Evolutionary conservation across 1,140 invertebrate genomes (phyloP).

Genomic region (Centruroides vittatus): DNA sequence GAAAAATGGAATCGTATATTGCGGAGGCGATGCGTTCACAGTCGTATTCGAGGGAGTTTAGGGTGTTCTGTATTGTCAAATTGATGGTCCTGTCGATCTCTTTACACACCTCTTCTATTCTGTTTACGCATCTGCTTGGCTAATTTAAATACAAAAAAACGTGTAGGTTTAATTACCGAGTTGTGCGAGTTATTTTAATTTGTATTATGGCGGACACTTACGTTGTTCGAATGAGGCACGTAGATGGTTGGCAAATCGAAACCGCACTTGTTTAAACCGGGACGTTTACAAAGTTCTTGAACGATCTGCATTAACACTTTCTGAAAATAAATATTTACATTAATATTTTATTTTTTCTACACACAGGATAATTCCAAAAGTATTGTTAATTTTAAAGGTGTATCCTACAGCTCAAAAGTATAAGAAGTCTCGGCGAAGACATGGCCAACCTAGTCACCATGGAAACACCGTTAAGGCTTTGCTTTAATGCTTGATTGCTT

Average conservation of each 20-base stretch:
- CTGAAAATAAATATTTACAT: slow-evolving; percentile 17
- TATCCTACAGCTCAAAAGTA: too few species aligned
- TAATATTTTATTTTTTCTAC: not conserved
- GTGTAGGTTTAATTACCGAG: too few species aligned
- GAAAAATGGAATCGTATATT: slow-evolving; percentile 31
- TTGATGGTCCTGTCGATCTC: slow-evolving; percentile 45
- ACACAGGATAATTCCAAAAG: not conserved
- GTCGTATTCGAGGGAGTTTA: slow-evolving; percentile 42
- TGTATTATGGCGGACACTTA: not conserved
- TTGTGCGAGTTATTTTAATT: too few species aligned
- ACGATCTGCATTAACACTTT: slow-evolving; percentile 51
- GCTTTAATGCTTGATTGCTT: too few species aligned
- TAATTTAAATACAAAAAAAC: slow-evolving; percentile 9
- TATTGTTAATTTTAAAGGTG: too few species aligned
- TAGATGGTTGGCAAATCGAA: slow-evolving; percentile 50
- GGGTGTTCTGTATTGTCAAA: slow-evolving; percentile 42
- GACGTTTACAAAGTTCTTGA: slow-evolving; percentile 45
- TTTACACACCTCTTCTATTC: slow-evolving; percentile 43
- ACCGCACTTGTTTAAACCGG: slow-evolving; percentile 41
- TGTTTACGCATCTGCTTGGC: slow-evolving; percentile 38
- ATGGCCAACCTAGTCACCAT: too few species aligned
- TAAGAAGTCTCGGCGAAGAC: too few species aligned
- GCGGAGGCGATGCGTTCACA: slow-evolving; percentile 35
- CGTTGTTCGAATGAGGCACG: slow-evolving; percentile 38
- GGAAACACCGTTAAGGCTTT: too few species aligned